phyloP scores from a whole-genome alignment of 2,113 vertebrate species.

The Proteles cristata region DNA sequence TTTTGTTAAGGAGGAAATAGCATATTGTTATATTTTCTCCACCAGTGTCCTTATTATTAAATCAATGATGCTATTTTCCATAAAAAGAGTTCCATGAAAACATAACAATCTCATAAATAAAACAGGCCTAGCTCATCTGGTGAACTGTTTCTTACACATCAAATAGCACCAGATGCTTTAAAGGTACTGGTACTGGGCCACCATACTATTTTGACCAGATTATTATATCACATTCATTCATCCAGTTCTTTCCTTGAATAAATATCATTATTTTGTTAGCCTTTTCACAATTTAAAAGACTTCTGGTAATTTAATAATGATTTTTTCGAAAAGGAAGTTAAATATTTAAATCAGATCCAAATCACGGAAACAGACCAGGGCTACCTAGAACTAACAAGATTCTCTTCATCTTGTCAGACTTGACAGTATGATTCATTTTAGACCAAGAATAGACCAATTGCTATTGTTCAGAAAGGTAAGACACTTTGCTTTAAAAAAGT shows the following conservation, averaged over 20 bases:
- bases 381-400: conserved; percentile 65
- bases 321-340: conserved; percentile 71
- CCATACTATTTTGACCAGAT: conserved; percentile 43
- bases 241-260: conserved; percentile 59
- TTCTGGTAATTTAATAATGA: conserved; percentile 66
- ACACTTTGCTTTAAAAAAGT: neutral
- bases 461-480: neutral
- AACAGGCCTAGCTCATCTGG: conserved; percentile 68
- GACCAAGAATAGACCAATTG: neutral
- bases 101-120: conserved; percentile 65
- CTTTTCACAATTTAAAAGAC: conserved; percentile 62
- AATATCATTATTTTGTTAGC: conserved; percentile 72
- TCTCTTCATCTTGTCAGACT: conserved; percentile 22
- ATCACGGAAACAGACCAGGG: conserved; percentile 55
- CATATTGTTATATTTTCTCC: conserved; percentile 61
- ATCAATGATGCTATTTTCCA: conserved; percentile 76
- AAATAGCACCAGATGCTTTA: conserved; percentile 64
- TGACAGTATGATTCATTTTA: neutral
- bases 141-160: conserved; percentile 60
- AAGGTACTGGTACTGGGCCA: conserved; percentile 15
- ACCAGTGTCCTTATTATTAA: conserved; percentile 74
- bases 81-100: conserved; percentile 70
- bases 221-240: conserved; percentile 61
- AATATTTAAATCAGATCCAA: conserved; percentile 68
- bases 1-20: conserved; percentile 67